Evolutionary conservation across 2,113 vertebrate genomes (phyloP).

Genomic region (Dermatemys mawii): DNA sequence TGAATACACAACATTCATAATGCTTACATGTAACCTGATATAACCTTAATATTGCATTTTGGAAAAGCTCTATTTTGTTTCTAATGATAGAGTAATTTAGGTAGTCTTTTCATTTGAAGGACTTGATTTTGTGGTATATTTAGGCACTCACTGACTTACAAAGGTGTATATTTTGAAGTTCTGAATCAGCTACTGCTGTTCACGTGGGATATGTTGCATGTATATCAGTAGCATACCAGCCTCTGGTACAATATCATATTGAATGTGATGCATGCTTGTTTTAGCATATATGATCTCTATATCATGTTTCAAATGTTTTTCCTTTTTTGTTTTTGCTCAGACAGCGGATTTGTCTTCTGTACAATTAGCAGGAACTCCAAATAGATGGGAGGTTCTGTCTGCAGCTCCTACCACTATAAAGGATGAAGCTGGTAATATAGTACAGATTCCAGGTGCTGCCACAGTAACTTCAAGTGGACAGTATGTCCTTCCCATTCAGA

Average conservation of each 20-base stretch:
- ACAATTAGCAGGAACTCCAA: conserved; percentile 91
- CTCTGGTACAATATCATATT: not conserved
- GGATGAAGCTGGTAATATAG: conserved; percentile 94
- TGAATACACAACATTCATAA: too few relatives aligned
- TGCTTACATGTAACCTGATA: too few relatives aligned
- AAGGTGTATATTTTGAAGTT: conserved; percentile 8
- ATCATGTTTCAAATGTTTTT: conserved; percentile 61
- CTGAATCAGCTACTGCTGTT: conserved; percentile 15
- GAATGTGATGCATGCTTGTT: conserved; percentile 37
- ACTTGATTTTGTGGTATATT: not conserved
- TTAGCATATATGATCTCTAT: not conserved
- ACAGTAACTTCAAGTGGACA: conserved; percentile 96
- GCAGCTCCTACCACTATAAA: conserved; percentile 88
- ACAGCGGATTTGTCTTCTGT: conserved; percentile 90
- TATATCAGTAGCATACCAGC: not conserved
- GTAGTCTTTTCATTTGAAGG: not conserved
- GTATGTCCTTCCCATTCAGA: conserved; percentile 98
- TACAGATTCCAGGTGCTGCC: conserved; percentile 93
- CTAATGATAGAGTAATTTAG: not conserved
- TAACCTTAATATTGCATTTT: conserved; percentile 51
- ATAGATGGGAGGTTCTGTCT: conserved; percentile 96
- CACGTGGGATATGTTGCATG: conserved; percentile 2
- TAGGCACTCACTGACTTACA: not conserved
- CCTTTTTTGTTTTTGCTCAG: conserved; percentile 80
- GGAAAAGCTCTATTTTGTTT: conserved; percentile 52